Evolutionary conservation across 2,888 invertebrate species (phyloP).

Genomic region (Malachius bipustulatus): DNA sequence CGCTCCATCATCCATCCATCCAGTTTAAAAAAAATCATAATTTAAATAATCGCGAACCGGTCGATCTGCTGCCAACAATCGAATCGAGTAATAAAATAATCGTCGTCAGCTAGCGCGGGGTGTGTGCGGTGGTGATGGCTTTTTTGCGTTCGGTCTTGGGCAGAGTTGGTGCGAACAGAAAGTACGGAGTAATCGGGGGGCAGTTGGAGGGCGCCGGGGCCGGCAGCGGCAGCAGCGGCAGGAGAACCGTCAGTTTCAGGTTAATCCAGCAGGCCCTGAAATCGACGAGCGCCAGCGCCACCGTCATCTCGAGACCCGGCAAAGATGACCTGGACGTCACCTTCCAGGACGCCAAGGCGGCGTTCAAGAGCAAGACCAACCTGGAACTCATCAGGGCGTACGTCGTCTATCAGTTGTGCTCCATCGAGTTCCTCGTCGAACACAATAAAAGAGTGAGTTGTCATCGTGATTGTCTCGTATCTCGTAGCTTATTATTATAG

Average conservation of each 20-base stretch:
- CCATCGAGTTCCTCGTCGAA: constrained; percentile 75
- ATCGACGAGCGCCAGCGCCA: constrained; percentile 3
- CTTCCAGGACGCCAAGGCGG: constrained; percentile 80
- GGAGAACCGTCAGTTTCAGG: background rate
- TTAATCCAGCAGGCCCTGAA: background rate
- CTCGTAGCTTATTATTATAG: too few relatives aligned
- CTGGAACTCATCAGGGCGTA: constrained; percentile 83
- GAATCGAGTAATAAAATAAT: too few relatives aligned
- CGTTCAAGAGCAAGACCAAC: constrained; percentile 93
- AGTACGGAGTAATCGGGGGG: constrained; percentile 32
- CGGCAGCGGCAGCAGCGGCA: too few relatives aligned
- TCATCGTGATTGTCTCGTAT: too few relatives aligned
- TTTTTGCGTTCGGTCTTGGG: constrained; percentile 38
- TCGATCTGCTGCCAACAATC: too few relatives aligned
- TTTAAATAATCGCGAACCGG: too few relatives aligned
- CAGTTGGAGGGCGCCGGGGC: constrained; percentile 24
- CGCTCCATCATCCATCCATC: too few relatives aligned
- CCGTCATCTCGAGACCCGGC: constrained; percentile 15
- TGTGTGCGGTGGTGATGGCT: constrained; percentile 38
- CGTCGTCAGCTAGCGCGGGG: too few relatives aligned
- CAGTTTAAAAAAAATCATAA: too few relatives aligned
- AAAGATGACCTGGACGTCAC: constrained; percentile 53
- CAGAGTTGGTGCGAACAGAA: constrained; percentile 35
- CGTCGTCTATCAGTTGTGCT: constrained; percentile 84
- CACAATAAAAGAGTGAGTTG: constrained; percentile 86